Evolutionary conservation across 2,797 vertebrate genomes (phyloP).

Genomic region (Nannoperca australis): DNA sequence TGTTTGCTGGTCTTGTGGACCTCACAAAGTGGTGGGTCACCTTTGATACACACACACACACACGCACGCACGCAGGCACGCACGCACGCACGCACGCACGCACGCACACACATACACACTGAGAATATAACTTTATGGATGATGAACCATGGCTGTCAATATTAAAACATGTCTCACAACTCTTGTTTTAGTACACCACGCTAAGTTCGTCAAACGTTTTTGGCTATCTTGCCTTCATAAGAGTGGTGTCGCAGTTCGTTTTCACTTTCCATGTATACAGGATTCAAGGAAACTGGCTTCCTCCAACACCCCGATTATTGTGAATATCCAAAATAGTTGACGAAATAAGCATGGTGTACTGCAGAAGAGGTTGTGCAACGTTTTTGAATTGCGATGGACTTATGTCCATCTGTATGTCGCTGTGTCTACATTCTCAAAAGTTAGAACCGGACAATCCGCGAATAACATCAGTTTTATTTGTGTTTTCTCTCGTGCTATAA

Average conservation of each 20-base stretch:
- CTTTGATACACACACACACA: not conserved
- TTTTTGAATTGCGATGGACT: not conserved
- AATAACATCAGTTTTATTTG: not conserved
- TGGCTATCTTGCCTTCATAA: not conserved
- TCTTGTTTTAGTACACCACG: not conserved
- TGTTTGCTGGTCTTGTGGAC: slow-evolving; percentile 37
- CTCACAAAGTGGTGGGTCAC: slow-evolving; percentile 51
- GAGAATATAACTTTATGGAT: not conserved
- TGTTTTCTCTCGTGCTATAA: not conserved
- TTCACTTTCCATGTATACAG: not conserved
- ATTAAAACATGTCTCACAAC: not conserved
- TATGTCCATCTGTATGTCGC: not conserved
- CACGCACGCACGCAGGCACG: not conserved
- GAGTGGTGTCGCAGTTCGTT: not conserved
- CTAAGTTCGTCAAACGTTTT: not conserved
- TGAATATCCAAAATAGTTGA: not conserved
- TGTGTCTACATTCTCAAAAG: not conserved
- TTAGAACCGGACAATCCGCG: not conserved
- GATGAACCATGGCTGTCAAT: not conserved
- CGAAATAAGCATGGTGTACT: not conserved
- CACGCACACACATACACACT: not conserved
- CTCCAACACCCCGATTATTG: accelerated
- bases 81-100: not conserved
- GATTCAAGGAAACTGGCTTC: not conserved
- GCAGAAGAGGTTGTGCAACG: not conserved